phyloP scores from a whole-genome alignment of 2,797 vertebrate genomes.

The Cheirogaleus major region DNA sequence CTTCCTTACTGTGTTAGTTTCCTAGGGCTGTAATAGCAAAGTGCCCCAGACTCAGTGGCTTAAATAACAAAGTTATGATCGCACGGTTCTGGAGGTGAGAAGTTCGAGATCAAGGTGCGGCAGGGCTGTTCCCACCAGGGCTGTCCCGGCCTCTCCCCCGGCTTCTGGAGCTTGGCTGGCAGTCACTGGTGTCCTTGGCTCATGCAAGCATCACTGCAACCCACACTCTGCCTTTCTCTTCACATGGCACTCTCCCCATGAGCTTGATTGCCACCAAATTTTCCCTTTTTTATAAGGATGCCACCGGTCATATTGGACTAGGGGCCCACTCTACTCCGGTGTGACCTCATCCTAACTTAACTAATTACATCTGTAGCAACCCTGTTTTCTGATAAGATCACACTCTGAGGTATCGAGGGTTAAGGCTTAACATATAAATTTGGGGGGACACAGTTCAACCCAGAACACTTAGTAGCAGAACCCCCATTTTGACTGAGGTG shows the following conservation, averaged over 20 bases:
- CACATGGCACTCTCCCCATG: fast-evolving
- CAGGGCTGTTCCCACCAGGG: too few species aligned
- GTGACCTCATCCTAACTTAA: background rate
- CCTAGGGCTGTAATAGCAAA: background rate
- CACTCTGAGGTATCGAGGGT: background rate
- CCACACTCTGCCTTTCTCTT: background rate
- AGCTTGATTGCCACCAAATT: background rate
- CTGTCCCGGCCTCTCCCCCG: background rate
- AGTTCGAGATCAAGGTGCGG: background rate
- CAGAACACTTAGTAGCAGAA: background rate
- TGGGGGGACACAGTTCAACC: too few species aligned
- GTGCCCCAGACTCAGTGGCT: too few species aligned
- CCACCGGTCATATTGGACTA: background rate
- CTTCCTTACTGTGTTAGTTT: background rate
- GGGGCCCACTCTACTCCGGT: background rate
- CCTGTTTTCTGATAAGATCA: background rate
- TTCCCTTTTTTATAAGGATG: background rate
- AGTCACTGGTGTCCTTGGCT: background rate
- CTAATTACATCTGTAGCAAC: too few species aligned
- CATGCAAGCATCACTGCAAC: fast-evolving
- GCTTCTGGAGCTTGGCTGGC: background rate
- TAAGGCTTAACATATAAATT: too few species aligned
- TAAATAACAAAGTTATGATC: too few species aligned
- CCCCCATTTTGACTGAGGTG: background rate
- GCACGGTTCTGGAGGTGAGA: too few species aligned